Percentiles rank a stretch among this genome's conserved stretches.
Conservation (phyloP, 2,797 vertebrate genomes). For the Spinus pinus region DNA sequence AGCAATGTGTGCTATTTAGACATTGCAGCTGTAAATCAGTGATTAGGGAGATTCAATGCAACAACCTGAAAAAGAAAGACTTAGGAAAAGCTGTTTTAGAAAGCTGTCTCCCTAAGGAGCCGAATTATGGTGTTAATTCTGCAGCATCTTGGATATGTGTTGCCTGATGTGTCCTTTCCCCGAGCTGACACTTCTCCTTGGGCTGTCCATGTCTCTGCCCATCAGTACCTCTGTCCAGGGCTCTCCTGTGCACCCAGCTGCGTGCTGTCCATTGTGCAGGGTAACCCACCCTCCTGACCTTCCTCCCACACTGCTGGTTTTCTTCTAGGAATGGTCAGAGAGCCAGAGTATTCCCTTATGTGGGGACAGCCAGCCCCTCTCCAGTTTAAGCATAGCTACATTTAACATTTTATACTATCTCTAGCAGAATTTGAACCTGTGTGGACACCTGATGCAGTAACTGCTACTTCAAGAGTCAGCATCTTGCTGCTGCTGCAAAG, state of each 20-base stretch:
- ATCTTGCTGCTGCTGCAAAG: neutral
- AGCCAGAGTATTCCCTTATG: neutral
- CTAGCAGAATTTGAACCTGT: neutral
- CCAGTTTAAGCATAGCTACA: neutral
- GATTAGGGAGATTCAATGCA: neutral
- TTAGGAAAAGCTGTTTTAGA: neutral
- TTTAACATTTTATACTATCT: neutral
- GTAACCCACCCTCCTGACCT: neutral
- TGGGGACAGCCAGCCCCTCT: neutral
- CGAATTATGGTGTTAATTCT: neutral
- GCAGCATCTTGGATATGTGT: neutral
- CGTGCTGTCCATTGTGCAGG: neutral
- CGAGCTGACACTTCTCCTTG: neutral
- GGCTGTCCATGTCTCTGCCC: neutral
- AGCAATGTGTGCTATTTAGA: neutral
- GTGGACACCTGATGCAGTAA: neutral
- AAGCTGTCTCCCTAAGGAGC: neutral
- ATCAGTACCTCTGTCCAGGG: rapidly evolving
- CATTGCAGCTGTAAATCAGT: conserved; percentile 14
- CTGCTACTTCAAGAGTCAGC: neutral
- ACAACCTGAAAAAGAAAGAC: conserved; percentile 9
- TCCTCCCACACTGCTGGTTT: rapidly evolving
- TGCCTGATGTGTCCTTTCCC: neutral
- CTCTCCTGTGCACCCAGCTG: neutral
- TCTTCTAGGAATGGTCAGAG: neutral